Conservation (phyloP, 2,797 vertebrate genomes). For the Poecilia velifera region DNA sequence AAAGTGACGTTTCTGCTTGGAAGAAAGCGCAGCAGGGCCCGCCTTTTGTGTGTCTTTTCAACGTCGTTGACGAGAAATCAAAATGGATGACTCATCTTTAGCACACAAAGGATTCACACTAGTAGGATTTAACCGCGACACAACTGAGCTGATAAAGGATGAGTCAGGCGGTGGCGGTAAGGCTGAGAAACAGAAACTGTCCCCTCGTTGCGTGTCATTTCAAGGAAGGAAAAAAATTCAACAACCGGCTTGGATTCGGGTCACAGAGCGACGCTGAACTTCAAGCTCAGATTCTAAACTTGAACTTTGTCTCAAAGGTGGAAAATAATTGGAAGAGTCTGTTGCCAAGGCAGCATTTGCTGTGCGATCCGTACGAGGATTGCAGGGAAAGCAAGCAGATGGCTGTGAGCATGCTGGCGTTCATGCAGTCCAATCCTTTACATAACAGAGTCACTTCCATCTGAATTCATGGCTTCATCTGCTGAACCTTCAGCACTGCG, state of each 20-base stretch:
- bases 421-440: slow-evolving; percentile 21
- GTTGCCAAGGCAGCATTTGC: slow-evolving; percentile 59
- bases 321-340: slow-evolving; percentile 18
- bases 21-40: background rate
- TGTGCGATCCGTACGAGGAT: slow-evolving; percentile 1
- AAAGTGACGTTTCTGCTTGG: slow-evolving; percentile 48
- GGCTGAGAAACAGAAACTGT: slow-evolving; percentile 32
- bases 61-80: slow-evolving; percentile 19
- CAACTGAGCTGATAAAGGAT: slow-evolving; percentile 41
- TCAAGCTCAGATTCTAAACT: slow-evolving; percentile 4
- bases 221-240: background rate
- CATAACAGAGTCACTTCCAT: slow-evolving; percentile 37
- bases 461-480: slow-evolving; percentile 30
- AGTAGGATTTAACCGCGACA: slow-evolving; percentile 15
- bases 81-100: slow-evolving; percentile 51
- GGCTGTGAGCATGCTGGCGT: slow-evolving; percentile 29
- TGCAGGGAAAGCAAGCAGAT: slow-evolving; percentile 46
- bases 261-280: slow-evolving; percentile 18
- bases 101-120: slow-evolving; percentile 49
- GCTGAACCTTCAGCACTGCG: slow-evolving; percentile 19
- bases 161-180: slow-evolving; percentile 59
- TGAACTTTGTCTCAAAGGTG: background rate
- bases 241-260: slow-evolving; percentile 10
- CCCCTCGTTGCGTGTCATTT: background rate
- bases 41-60: slow-evolving; percentile 23